These are phyloP conservation scores for Uromys caudimaculatus DNA, from an alignment of 2,797 vertebrate species.

Conservation along the genomic window DNA sequence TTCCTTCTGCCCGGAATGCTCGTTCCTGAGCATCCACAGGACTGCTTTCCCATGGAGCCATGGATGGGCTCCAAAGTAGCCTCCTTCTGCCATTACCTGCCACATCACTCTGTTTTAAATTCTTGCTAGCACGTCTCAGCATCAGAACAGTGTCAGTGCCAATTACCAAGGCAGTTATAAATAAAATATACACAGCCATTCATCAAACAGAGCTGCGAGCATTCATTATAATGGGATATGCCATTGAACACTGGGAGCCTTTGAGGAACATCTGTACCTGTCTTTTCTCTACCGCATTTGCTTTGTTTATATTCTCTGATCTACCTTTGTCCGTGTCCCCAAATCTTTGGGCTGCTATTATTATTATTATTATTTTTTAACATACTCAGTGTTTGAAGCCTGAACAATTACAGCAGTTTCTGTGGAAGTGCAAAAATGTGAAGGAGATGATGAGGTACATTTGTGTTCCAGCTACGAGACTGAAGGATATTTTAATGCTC, in stretches of 20 bases:
- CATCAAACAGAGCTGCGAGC: not conserved
- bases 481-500: not conserved
- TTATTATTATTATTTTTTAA: not conserved
- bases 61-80: not conserved
- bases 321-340: not conserved
- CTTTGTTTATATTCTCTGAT: not conserved
- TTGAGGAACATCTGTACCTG: not conserved
- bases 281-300: not conserved
- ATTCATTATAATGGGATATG: not conserved
- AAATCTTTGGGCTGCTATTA: not conserved
- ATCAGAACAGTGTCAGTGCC: not conserved
- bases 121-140: not conserved
- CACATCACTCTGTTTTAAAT: not conserved
- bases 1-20: not conserved
- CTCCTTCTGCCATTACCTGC: not conserved
- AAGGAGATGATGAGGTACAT: not conserved
- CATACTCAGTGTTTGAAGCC: not conserved
- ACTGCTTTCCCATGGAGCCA: accelerated
- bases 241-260: not conserved
- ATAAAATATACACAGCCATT: not conserved
- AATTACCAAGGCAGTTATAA: not conserved
- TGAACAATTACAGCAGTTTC: not conserved
- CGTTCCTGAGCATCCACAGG: not conserved
- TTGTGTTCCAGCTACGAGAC: not conserved
- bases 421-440: too few relatives aligned